Evolutionary conservation across 2,888 invertebrate species (phyloP), one percentile per base, ranked within the genome.

Genomic region (Steinernema scapterisci): DNA sequence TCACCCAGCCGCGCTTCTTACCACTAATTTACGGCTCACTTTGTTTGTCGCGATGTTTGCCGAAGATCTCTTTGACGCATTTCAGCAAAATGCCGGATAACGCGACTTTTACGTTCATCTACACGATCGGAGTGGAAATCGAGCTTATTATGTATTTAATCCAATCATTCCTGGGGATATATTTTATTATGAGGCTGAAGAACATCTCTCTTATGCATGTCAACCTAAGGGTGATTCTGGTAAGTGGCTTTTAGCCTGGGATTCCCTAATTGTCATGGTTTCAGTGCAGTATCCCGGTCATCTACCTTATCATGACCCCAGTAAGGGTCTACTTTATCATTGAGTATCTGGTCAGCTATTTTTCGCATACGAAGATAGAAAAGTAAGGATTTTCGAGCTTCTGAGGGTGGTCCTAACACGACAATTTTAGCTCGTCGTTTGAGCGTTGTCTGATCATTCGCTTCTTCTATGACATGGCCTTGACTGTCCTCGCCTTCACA

Each of bases 401-500:
- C 13, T 16, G 45, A 44, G 48, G 3, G 3, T 13, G 2, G 13
- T 48, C 48, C 5, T 19, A 19, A 16, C 7, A 5, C 13, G 3
- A 38, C 3, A 38, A 38, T 27, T 63, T 1, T 31, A 63, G 63
- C 16, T 63, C 63, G 1, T 63, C 63, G 1, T 63, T 63, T n/a
- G 63, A 63, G 31, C 23, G 63, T 9, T 63, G 63, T 31, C n/a
- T 63, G 7, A 3, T 63, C 31, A 63, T 63, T 2, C 63, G 63
- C 11, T 63, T 63, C 63, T 63, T 63, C 63, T 63, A 63, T 27
- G 63, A 63, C 38, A 63, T 63, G 63, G 63, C 63, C 13, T 27
- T 63, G 27, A 63, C 23, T 16, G 63, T 63, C 2, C 38, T 63
- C 1, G 63, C 63, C 63, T 63, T 63, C 63, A 63, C 63, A 9